A percentile compares a stretch with the other conserved stretches of the same genome.
These are phyloP conservation scores for Andinoacara biseriatus DNA, from an alignment of 2,113 vertebrate species.

Conservation along the genomic window DNA sequence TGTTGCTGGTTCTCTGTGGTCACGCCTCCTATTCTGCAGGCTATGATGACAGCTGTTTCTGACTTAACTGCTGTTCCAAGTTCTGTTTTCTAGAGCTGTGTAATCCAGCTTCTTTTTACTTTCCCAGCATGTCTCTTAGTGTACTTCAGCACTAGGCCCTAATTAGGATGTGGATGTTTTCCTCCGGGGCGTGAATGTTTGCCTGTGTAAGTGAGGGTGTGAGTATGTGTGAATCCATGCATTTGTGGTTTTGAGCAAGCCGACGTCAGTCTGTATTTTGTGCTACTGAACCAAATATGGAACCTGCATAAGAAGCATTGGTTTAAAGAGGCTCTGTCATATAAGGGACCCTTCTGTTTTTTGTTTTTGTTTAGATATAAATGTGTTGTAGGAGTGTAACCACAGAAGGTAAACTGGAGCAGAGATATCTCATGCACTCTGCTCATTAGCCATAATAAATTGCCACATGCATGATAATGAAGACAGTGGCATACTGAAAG, in stretches of 20 bases:
- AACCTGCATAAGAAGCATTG: neutral
- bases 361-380: neutral
- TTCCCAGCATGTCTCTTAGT: slow-evolving; percentile 29
- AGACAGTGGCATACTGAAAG: neutral
- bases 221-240: neutral
- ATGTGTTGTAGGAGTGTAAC: neutral
- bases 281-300: slow-evolving; percentile 33
- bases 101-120: slow-evolving; percentile 43
- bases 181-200: slow-evolving; percentile 43
- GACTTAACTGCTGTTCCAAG: slow-evolving; percentile 31
- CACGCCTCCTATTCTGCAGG: neutral
- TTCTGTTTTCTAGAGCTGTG: slow-evolving; percentile 22
- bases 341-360: neutral
- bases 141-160: slow-evolving; percentile 36
- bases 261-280: slow-evolving; percentile 6
- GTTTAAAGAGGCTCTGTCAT: neutral
- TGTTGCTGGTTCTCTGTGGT: neutral
- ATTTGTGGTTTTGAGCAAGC: slow-evolving; percentile 23
- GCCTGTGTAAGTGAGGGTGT: neutral
- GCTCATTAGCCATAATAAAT: neutral
- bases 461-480: neutral
- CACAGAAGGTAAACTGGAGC: neutral
- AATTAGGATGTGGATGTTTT: slow-evolving; percentile 68
- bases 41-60: slow-evolving; percentile 26
- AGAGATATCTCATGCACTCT: neutral